Base-by-base conservation (phyloP, 2,113 vertebrate genomes). In the Cygnus buccinator region DNA sequence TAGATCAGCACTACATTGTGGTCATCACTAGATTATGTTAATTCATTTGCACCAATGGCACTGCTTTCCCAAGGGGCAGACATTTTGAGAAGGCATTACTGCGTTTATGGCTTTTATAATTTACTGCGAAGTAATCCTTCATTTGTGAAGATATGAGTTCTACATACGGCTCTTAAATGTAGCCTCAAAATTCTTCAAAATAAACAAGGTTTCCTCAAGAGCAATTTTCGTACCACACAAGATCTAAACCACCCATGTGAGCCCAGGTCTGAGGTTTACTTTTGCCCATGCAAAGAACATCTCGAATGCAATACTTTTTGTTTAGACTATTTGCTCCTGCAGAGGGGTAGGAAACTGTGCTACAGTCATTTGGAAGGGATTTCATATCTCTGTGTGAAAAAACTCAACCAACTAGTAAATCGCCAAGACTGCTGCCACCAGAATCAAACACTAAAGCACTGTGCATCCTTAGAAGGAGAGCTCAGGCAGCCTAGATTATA, bases 171-270 rank as follows among this genome's bases (percentile, higher is more conserved):
- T 59, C 46, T 14, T 90, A 65, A 75, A 85, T 65, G 70, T 21
- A 46, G 58, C 10, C 44, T 48, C 10, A 33, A 33, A 76, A 66
- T 66, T 72, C 37, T 59, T 54, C 25, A n/a, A 43, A 4, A 50
- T 0, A 2, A 65, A 46, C 39, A 43, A 54, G 39, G 65, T 54
- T 61, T 77, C 39, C 65, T 72, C 0, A 2, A 66, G 44, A 46
- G 26, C 23, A 48, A 13, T 54, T 86, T 82, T 76, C 71, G 50
- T 76, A 72, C 52, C 15, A 28, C 26, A 28, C 0, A 3, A 33
- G 33, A 65, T 77, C 39, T 77, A 43, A 71, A 37, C 4, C 19
- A 9, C 19, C 1, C 9, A 1, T 22, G 26, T 8, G 11, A 78
- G 21, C 39, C 29, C 29, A 67, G 59, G 58, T n/a, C 37, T n/a